Evolutionary conservation across 2,113 vertebrate genomes (phyloP).

Genomic region (Ptyas mucosa): DNA sequence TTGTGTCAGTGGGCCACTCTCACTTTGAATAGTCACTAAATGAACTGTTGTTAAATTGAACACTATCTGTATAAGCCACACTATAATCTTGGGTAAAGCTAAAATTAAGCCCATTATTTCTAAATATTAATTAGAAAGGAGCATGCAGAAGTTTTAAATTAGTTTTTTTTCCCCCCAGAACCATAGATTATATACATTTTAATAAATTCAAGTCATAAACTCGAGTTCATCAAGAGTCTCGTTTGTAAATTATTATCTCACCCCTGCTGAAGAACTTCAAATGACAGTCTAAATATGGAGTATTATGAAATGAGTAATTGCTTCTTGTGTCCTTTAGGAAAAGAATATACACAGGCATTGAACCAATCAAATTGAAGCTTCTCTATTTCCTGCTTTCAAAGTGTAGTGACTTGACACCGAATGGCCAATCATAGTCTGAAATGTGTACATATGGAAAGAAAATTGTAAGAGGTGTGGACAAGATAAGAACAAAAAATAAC

Average conservation of each 20-base stretch:
- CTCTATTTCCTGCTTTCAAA: not conserved
- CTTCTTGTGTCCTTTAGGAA: not conserved
- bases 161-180: conserved; percentile 17
- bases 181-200: conserved; percentile 19
- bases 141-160: conserved; percentile 14
- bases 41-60: not conserved
- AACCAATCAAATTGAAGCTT: not conserved
- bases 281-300: not conserved
- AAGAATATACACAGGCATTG: not conserved
- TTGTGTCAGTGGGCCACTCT: not conserved
- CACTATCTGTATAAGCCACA: not conserved
- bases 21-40: not conserved
- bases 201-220: conserved; percentile 21
- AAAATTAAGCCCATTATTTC: not conserved
- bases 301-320: not conserved
- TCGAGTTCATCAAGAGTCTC: not conserved
- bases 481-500: not conserved
- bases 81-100: conserved; percentile 7
- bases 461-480: not conserved
- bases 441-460: not conserved
- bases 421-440: not conserved
- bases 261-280: not conserved
- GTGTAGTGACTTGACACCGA: not conserved
- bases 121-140: not conserved
- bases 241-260: not conserved